Base-by-base conservation (phyloP, 2,888 invertebrate species). In the Trimorus sp. region DNA sequence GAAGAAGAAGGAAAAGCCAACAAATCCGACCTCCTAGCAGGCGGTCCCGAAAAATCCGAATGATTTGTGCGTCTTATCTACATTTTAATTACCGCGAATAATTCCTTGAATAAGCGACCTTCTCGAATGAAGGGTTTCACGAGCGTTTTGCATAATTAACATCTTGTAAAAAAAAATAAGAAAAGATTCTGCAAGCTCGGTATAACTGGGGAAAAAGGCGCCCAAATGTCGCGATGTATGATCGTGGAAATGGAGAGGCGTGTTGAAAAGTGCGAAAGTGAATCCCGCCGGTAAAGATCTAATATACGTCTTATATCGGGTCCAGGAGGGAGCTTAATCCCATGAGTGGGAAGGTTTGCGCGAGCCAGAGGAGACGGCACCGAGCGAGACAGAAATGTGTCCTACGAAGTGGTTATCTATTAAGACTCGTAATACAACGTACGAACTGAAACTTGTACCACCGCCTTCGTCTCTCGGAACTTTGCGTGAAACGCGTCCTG, bases 11-110 rank as follows among this genome's bases (percentile, higher is more conserved):
- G 75, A 76, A 80, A 84, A 83, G 77, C 85, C 82, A 82, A 81
- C 84, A 84, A 85, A 82, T 79, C 79, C 79, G 74, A 62, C 79
- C 81, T 77, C 78, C 80, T 74, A 9, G 69, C 63, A 68, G 81
- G 58, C 65, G 51, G 74, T 82, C 84, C 86, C 85, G 89, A 89
- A 89, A 89, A 90, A 90, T 89, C 87, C 84, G 87, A 86, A 89
- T 91, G 90, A 91, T 91, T 91, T 90, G 91, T 90, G 89, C 87
- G 87, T 88, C 89, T 89, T 89, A 91, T 91, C 91, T 91, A 89
- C 91, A 91, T 91, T 90, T 91, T 91, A 91, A 91, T 91, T 91
- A 90, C 89, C 86, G 84, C 86, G 90, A 89, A 90, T 90, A 90
- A 91, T 91, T 89, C 86, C 86, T 85, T 84, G 89, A 88, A 89